Conservation (phyloP, 2,113 vertebrate genomes). For the Ellobius talpinus region DNA sequence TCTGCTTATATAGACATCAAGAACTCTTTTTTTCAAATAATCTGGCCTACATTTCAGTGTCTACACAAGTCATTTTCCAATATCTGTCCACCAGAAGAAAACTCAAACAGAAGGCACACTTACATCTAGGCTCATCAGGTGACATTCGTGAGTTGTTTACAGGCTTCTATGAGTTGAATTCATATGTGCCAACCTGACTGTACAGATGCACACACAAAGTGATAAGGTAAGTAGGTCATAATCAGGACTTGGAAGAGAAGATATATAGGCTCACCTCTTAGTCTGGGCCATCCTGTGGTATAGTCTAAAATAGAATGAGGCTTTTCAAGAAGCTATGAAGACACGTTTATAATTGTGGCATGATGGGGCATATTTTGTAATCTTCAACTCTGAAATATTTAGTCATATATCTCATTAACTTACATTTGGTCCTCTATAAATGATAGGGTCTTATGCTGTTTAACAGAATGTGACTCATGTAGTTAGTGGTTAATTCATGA, state of each 20-base stretch:
- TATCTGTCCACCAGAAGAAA: background rate
- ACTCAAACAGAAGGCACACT: background rate
- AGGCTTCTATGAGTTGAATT: background rate
- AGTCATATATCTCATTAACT: background rate
- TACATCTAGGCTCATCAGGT: background rate
- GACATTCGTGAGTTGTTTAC: background rate
- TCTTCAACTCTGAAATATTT: conserved; percentile 12
- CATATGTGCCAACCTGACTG: background rate
- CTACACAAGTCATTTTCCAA: background rate
- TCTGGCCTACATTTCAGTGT: background rate
- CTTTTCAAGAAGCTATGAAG: background rate
- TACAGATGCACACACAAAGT: background rate
- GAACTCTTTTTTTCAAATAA: background rate
- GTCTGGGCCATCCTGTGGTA: background rate
- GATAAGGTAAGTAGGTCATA: background rate
- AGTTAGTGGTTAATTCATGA: background rate
- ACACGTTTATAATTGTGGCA: background rate
- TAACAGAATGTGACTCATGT: background rate
- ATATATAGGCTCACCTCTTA: background rate
- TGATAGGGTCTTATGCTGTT: background rate
- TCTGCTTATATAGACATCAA: background rate
- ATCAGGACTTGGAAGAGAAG: background rate
- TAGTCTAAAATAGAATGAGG: background rate
- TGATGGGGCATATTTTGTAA: background rate
- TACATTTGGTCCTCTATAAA: background rate